Conservation (phyloP, 2,797 vertebrate genomes). For the Phoebastria nigripes region DNA sequence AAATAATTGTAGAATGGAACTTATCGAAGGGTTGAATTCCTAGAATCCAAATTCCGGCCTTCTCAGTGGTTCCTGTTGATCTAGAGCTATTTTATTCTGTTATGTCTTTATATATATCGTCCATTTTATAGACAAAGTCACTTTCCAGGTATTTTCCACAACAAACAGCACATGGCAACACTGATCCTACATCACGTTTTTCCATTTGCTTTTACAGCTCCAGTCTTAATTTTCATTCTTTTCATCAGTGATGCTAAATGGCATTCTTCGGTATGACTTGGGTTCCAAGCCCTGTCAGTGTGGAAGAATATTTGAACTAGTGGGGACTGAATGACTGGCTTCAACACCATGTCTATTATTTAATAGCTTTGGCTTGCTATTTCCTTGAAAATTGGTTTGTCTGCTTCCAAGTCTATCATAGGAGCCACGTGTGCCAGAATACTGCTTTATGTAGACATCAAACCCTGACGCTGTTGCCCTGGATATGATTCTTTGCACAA, state of each 20-base stretch:
- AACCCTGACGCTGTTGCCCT: not conserved
- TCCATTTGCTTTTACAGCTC: constrained; percentile 1
- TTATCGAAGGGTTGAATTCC: not conserved
- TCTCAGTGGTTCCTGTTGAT: not conserved
- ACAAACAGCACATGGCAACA: not conserved
- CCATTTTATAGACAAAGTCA: not conserved
- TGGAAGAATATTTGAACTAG: constrained; percentile 18
- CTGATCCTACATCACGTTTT: not conserved
- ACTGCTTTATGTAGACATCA: not conserved
- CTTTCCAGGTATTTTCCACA: not conserved
- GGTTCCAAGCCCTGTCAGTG: not conserved
- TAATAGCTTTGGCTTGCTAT: constrained; percentile 24
- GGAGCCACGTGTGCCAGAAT: not conserved
- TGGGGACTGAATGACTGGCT: constrained; percentile 2
- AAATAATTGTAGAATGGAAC: not conserved
- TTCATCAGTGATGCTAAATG: not conserved
- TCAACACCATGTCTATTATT: constrained; percentile 19
- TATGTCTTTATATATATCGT: not conserved
- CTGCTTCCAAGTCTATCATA: not conserved
- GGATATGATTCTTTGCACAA: not conserved
- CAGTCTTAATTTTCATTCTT: not conserved
- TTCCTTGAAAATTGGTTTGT: constrained; percentile 1
- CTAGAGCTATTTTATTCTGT: not conserved
- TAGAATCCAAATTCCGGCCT: not conserved
- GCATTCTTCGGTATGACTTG: not conserved